A percentile compares a stretch with the other conserved stretches of the same genome.
Conservation (phyloP, 2,888 invertebrate species). For the Doris montereyensis region DNA sequence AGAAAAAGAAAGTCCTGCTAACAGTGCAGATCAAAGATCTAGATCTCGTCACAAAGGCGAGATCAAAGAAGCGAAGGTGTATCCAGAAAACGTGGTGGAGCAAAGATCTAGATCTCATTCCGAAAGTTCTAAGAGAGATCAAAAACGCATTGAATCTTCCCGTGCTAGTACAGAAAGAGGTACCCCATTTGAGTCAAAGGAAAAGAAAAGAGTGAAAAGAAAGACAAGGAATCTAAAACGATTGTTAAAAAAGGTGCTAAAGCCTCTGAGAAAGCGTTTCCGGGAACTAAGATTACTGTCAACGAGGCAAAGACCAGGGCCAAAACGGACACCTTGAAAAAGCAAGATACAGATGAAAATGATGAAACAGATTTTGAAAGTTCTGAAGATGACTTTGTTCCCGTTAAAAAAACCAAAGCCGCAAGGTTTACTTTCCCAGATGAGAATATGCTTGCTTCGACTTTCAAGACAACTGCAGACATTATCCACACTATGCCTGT, state of each 20-base stretch:
- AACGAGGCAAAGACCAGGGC: not conserved
- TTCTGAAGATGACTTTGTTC: conserved; percentile 4
- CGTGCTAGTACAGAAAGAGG: too few relatives aligned
- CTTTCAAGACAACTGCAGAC: not conserved
- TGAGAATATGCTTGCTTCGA: not conserved
- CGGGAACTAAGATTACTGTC: not conserved
- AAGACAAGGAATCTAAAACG: not conserved
- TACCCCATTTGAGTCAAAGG: too few relatives aligned
- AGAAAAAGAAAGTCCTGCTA: not conserved
- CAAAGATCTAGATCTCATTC: too few relatives aligned
- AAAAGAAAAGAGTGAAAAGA: not conserved
- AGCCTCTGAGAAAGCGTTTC: not conserved
- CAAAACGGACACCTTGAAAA: not conserved
- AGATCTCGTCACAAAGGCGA: too few relatives aligned
- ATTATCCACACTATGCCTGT: conserved; percentile 4
- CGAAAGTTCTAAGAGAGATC: too few relatives aligned
- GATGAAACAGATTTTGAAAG: not conserved
- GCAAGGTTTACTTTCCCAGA: not conserved
- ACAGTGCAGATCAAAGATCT: not conserved
- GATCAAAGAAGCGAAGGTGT: too few relatives aligned
- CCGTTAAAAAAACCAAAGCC: not conserved
- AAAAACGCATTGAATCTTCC: too few relatives aligned
- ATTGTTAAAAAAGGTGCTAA: not conserved
- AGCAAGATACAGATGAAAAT: not conserved
- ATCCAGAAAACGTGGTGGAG: too few relatives aligned